phyloP scores from a whole-genome alignment of 2,888 invertebrate species.

The Eugnorisma glareosa region DNA sequence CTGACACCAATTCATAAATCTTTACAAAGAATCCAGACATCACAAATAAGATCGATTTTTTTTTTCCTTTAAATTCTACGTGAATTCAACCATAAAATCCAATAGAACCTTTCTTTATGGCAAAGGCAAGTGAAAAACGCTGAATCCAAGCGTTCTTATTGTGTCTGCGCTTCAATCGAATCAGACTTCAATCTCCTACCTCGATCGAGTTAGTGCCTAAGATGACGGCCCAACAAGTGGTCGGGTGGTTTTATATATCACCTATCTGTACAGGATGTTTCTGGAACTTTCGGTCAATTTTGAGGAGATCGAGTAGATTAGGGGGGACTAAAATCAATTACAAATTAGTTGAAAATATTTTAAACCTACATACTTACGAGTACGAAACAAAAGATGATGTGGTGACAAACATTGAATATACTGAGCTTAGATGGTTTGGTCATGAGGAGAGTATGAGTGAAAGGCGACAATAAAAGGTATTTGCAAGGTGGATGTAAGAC shows the following conservation, averaged over 20 bases:
- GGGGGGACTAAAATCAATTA: background rate
- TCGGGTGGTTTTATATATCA: conserved; percentile 29
- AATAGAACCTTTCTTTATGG: conserved; percentile 18
- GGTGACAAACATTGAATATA: no score
- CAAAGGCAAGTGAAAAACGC: conserved; percentile 28
- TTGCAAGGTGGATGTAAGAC: no score
- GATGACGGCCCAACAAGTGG: conserved; percentile 66
- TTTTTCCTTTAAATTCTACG: background rate
- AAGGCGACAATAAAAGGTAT: no score
- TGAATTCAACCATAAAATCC: conserved; percentile 18
- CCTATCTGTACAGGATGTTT: conserved; percentile 8
- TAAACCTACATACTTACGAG: background rate
- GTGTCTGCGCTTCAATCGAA: conserved; percentile 66
- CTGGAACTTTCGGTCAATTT: background rate
- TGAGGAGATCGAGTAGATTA: background rate
- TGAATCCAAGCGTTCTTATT: conserved; percentile 41
- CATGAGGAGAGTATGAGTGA: no score
- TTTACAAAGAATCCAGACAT: background rate
- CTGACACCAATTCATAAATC: background rate
- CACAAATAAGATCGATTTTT: background rate
- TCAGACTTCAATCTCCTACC: conserved; percentile 72
- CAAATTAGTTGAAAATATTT: background rate
- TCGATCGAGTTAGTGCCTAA: conserved; percentile 60
- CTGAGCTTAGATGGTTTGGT: no score
- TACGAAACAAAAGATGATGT: no score